Conservation (phyloP, 2,888 invertebrate genomes). For the Lasioglossum morio region DNA sequence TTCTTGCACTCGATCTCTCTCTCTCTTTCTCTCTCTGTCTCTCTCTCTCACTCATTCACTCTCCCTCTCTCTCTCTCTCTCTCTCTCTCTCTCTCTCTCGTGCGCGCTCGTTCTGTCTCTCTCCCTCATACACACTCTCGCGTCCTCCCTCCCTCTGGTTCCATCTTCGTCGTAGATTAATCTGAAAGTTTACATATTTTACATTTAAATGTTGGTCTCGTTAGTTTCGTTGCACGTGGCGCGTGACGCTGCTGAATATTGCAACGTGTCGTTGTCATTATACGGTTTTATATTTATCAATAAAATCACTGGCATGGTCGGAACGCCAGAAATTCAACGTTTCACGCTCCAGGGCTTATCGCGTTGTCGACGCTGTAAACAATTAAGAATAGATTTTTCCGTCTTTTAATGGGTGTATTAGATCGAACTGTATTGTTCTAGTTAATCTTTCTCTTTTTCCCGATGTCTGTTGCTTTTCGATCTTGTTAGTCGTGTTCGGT, state of each 20-base stretch:
- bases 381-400: slow-evolving; percentile 6
- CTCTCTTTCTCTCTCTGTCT: neutral
- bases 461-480: neutral
- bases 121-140: slow-evolving; percentile 1
- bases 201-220: neutral
- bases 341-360: neutral
- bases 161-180: slow-evolving; percentile 15
- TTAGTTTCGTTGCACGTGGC: slow-evolving; percentile 11
- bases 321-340: neutral
- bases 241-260: neutral
- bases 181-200: slow-evolving; percentile 31
- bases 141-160: slow-evolving; percentile 16
- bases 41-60: neutral
- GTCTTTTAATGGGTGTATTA: neutral
- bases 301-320: neutral
- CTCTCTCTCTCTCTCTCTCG: neutral
- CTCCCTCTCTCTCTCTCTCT: neutral
- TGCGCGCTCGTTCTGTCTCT: too few relatives aligned
- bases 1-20: neutral
- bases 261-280: slow-evolving; percentile 13
- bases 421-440: neutral
- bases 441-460: neutral
- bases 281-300: neutral
- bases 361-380: neutral
- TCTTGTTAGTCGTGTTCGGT: neutral